Evolutionary conservation across 2,888 invertebrate species (phyloP), one percentile per base, ranked within the genome.

Genomic region (Lamproptera curius): DNA sequence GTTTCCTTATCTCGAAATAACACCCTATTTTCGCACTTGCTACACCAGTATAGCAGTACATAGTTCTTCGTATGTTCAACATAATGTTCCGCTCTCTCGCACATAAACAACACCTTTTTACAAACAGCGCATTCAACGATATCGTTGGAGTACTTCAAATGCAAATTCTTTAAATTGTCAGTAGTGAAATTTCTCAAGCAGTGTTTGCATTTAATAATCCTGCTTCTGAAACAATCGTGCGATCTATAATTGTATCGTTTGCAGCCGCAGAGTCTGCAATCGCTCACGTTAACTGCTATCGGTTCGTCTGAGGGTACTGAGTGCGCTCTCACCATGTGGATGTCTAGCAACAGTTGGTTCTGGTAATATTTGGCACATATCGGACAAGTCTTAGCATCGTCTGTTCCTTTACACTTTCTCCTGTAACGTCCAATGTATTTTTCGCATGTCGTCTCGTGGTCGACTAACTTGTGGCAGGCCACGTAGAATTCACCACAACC

Each of bases 11-110:
- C n/a, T n/a, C n/a, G n/a, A n/a, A n/a, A n/a, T n/a, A n/a, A n/a
- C n/a, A n/a, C n/a, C n/a, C 8, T 43, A 9, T 44, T 16, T 1
- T 31, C 17, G 31, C 44, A 44, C 8, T 13, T 26, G n/a, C 15
- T 0, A 11, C 35, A 31, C 16, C 26, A 26, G 13, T 28, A 16
- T 9, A 17, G 31, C 8, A 14, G 10, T 0, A 1, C 16, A 23
- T 44, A 44, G 16, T 38, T 37, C 4, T 13, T 37, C 2, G 44
- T n/a, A n/a, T 44, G 44, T 2, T 20, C 2, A 10, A 44, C 1
- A 16, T 28, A 16, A 37, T 44, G 44, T 14, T 37, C 38, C 3
- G 31, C 4, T 1, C 6, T 11, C 13, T 4, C 2, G 14, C 44
- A 44, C 1, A n/a, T 11, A n/a, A 2, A 5, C 16, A 38, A 2